Base-by-base conservation (phyloP, 1,140 invertebrate genomes). In the Gryllus bimaculatus region DNA sequence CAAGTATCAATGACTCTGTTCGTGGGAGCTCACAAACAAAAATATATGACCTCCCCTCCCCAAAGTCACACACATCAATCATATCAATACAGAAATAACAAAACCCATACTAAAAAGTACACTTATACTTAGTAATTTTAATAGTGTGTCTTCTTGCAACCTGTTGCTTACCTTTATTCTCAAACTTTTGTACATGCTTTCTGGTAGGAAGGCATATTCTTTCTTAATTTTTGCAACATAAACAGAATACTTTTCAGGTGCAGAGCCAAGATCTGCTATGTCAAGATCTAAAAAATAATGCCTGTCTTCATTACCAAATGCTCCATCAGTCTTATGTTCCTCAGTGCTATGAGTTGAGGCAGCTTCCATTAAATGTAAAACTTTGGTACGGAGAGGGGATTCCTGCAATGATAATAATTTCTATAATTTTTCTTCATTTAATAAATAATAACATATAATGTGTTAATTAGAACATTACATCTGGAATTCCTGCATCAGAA, bases 271-370 rank as follows among this genome's bases (percentile, higher is more conserved):
- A 78, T 89, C 84, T 48, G 87, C 88, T 87, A 90, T 90, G 82
- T 91, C 90, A 80, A 91, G 85, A 83, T 91, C 90, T 76, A 91
- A 83, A 74, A 91, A 88, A 83, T 89, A 91, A 83, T 91, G 90
- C 80, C 85, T 85, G 83, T 91, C 90, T 76, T 90, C 89, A 76
- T 82, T 83, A n/a, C 90, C 90, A 82, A 84, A 90, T 39, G 83
- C 84, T 77, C 87, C 89, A 39, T 86, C 86, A 20, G 86, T 85
- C 83, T 89, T 89, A 82, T 91, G 89, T 76, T 89, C 90, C 73
- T 91, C 90, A 8, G 90, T 90, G 81, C 88, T 89, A 80, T 90
- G 88, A 18, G 87, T 89, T 39, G 87, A 85, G 8, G 86, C 86
- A 77, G 88, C 85, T 81, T 87, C 84, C 15, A 91, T 84, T 74